Conservation (phyloP, 2,113 vertebrate genomes). For the Melanostigma gelatinosum region DNA sequence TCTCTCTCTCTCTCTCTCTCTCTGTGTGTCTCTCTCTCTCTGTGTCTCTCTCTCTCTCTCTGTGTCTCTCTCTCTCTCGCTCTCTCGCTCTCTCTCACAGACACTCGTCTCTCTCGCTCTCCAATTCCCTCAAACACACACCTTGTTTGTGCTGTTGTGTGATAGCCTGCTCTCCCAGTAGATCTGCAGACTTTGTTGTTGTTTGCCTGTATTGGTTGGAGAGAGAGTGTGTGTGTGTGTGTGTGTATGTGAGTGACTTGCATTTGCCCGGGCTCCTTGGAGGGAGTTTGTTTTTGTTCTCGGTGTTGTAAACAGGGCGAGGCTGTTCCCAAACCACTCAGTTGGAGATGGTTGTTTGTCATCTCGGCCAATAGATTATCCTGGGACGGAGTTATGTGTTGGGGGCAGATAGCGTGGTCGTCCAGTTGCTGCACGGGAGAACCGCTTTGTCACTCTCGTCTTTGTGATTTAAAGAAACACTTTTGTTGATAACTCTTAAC, state of each 20-base stretch:
- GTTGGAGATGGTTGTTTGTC: slow-evolving; percentile 67
- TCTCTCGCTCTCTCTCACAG: slow-evolving; percentile 18
- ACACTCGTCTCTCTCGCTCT: slow-evolving; percentile 18
- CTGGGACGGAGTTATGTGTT: slow-evolving; percentile 61
- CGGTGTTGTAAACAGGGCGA: slow-evolving; percentile 72
- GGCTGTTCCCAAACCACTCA: slow-evolving; percentile 71
- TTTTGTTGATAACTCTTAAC: slow-evolving; percentile 14
- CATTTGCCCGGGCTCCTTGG: slow-evolving; percentile 73
- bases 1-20: slow-evolving; percentile 12
- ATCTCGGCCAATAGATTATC: slow-evolving; percentile 62
- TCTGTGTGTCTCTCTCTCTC: neutral
- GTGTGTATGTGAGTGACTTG: slow-evolving; percentile 47
- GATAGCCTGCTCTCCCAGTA: slow-evolving; percentile 69
- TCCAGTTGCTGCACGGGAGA: slow-evolving; percentile 42
- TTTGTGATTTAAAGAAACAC: slow-evolving; percentile 40
- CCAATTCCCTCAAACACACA: slow-evolving; percentile 28
- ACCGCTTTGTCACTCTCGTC: slow-evolving; percentile 44
- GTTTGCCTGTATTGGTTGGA: slow-evolving; percentile 70
- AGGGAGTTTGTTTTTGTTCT: slow-evolving; percentile 81
- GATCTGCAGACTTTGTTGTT: slow-evolving; percentile 67
- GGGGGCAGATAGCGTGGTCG: slow-evolving; percentile 46
- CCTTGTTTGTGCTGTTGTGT: slow-evolving; percentile 73
- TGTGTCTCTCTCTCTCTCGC: slow-evolving; percentile 1
- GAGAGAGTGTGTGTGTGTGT: slow-evolving; percentile 54
- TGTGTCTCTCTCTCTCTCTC: neutral